phyloP scores from a whole-genome alignment of 1,140 invertebrate species.

The Drosophila pruinosa region DNA sequence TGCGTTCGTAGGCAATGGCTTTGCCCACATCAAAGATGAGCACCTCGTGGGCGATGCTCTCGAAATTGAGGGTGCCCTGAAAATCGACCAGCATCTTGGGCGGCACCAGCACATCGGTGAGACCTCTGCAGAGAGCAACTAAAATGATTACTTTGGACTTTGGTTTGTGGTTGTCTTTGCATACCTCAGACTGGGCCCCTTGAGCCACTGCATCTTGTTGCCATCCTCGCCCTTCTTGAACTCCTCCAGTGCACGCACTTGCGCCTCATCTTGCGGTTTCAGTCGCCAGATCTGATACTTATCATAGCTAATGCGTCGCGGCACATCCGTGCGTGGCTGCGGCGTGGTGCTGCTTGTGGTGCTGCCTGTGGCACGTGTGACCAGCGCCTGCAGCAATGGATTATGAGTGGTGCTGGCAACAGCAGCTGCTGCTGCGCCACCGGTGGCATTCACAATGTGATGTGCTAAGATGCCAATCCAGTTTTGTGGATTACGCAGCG shows the following conservation, averaged over 20 bases:
- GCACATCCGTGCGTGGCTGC: conserved; percentile 44
- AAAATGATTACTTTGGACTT: neutral
- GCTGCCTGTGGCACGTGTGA: conserved; percentile 31
- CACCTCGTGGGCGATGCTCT: conserved; percentile 87
- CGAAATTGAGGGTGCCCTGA: conserved; percentile 86
- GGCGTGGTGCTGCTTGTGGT: conserved; percentile 40
- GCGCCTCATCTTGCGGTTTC: conserved; percentile 64
- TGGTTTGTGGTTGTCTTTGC: neutral
- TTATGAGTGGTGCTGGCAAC: conserved; percentile 17
- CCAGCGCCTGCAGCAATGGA: conserved; percentile 59
- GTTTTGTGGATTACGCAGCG: conserved; percentile 76
- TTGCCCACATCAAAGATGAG: conserved; percentile 89
- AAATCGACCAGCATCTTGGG: conserved; percentile 86
- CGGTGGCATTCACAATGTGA: conserved; percentile 75
- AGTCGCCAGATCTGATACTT: conserved; percentile 81
- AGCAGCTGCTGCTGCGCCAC: neutral
- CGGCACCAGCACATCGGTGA: conserved; percentile 88
- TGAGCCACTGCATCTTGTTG: conserved; percentile 77
- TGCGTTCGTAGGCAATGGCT: conserved; percentile 85
- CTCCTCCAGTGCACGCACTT: conserved; percentile 67
- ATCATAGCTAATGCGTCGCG: conserved; percentile 61
- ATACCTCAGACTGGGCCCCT: conserved; percentile 77
- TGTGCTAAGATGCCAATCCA: conserved; percentile 81
- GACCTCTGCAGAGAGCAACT: conserved; percentile 83
- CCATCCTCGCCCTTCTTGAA: conserved; percentile 73